Evolutionary conservation across 2,797 vertebrate genomes (phyloP), one percentile per base, ranked within the genome.

Genomic region (Psittacula echo): DNA sequence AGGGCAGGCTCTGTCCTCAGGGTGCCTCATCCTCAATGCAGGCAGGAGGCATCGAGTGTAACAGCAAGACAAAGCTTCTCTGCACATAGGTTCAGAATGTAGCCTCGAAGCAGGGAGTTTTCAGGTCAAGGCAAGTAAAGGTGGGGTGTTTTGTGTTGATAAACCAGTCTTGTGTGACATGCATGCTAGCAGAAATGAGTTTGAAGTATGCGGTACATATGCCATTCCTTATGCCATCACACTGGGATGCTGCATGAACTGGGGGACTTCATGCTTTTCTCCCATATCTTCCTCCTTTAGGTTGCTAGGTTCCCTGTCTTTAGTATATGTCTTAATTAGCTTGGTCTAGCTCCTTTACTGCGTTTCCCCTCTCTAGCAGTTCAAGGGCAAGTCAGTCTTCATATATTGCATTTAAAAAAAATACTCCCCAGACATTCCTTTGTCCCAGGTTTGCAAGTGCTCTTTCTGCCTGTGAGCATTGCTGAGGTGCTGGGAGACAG

Each of bases 121-220:
- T 79, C 7, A 6, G 67, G 73, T 18, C 68, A 74, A 42, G 83
- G 23, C 16, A 51, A 22, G 48, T 47, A 41, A 89, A 73, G 11
- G 42, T 19, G 37, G 34, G 22, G 22, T 16, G 20, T 2, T 47
- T 12, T 19, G 37, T 67, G 16, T 14, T 23, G 18, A 32, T 21
- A 71, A 84, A 32, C 29, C 34, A 13, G 0, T 39, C 29, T 54
- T 44, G n/a, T 14, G 7, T 15, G 39, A 41, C 18, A 1, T 2
- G 9, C 20, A 1, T 22, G 54, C 34, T 34, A 7, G 24, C 66
- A 54, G 60, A 39, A 62, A 15, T 8, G 47, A 41, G 42, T 45
- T 68, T 45, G 74, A 56, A 68, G 67, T 3, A 0, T 24, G 66
- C 5, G 13, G 30, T 20, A 7, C 8, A 0, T 9, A 2, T 1